phyloP scores from a whole-genome alignment of 2,888 invertebrate species.

The Drosophila cracens region DNA sequence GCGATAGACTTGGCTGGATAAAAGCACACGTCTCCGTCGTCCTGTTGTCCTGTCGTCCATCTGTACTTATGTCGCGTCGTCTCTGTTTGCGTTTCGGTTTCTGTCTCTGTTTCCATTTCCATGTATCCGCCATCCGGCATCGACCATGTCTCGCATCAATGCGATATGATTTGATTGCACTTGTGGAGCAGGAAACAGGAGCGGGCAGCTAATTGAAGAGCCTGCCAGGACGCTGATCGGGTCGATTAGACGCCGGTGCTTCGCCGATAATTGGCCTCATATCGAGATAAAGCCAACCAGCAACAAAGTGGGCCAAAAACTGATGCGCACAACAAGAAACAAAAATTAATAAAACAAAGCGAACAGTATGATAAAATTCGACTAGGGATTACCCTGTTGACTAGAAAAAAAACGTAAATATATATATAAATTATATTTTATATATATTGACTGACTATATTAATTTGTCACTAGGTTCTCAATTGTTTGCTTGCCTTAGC shows the following conservation, averaged over 20 bases:
- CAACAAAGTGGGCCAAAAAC: conserved; percentile 33
- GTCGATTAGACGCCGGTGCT: conserved; percentile 57
- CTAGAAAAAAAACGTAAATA: background rate
- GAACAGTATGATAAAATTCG: background rate
- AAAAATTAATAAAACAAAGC: conserved; percentile 2
- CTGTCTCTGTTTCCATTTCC: conserved; percentile 6
- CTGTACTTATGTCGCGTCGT: background rate
- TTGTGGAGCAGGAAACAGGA: conserved; percentile 49
- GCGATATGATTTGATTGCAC: conserved; percentile 74
- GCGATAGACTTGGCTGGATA: conserved; percentile 70
- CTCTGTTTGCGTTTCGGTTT: conserved; percentile 4
- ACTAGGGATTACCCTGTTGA: background rate
- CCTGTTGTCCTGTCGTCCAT: background rate
- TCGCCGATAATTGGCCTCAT: conserved; percentile 67
- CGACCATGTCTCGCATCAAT: conserved; percentile 56
- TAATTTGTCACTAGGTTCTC: background rate
- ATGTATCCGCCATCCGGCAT: conserved; percentile 9
- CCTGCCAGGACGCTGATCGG: conserved; percentile 54
- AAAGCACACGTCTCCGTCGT: conserved; percentile 29
- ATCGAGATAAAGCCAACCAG: conserved; percentile 62
- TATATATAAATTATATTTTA: background rate
- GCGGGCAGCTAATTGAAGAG: conserved; percentile 63
- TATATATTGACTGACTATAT: background rate
- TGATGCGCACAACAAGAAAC: conserved; percentile 13
- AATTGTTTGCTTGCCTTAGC: background rate